Percentiles rank a stretch among this genome's conserved stretches.
Conservation (phyloP, 2,888 invertebrate species). For the Cacoxenus indagator region DNA sequence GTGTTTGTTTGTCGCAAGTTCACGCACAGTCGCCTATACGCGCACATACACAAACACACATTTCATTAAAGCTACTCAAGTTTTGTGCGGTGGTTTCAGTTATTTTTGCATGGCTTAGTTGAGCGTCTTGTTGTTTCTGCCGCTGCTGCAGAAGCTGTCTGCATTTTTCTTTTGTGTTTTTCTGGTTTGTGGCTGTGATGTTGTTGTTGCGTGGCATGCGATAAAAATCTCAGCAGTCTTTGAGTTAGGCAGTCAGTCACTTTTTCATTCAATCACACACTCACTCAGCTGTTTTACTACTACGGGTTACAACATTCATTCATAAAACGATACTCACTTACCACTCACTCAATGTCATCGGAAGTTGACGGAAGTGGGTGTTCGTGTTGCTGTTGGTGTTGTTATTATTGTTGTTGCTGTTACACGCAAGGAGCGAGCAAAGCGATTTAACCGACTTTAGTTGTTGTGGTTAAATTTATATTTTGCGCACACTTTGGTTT, state of each 20-base stretch:
- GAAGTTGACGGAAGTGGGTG: not conserved
- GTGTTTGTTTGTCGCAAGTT: conserved; percentile 29
- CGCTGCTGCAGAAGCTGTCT: too few relatives aligned
- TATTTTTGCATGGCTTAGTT: conserved; percentile 13
- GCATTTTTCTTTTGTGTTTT: conserved; percentile 27
- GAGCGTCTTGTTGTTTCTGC: conserved; percentile 28
- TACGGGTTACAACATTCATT: conserved; percentile 41
- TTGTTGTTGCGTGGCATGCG: conserved; percentile 29
- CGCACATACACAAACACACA: not conserved
- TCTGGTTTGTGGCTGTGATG: conserved; percentile 16
- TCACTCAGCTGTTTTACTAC: conserved; percentile 12
- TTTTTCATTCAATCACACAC: not conserved
- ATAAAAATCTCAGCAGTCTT: conserved; percentile 42
- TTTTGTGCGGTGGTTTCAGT: conserved; percentile 27
- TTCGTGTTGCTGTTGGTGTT: not conserved
- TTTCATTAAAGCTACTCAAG: not conserved
- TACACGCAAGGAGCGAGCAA: not conserved
- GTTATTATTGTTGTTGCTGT: too few relatives aligned
- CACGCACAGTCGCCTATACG: conserved; percentile 2
- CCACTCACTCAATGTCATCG: not conserved
- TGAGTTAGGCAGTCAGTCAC: not conserved
- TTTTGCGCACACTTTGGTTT: not conserved
- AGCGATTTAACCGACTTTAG: not conserved
- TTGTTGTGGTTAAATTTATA: not conserved
- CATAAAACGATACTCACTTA: conserved; percentile 25